phyloP scores from a whole-genome alignment of 2,797 vertebrate genomes.

The Mormyrus hasselquistii region DNA sequence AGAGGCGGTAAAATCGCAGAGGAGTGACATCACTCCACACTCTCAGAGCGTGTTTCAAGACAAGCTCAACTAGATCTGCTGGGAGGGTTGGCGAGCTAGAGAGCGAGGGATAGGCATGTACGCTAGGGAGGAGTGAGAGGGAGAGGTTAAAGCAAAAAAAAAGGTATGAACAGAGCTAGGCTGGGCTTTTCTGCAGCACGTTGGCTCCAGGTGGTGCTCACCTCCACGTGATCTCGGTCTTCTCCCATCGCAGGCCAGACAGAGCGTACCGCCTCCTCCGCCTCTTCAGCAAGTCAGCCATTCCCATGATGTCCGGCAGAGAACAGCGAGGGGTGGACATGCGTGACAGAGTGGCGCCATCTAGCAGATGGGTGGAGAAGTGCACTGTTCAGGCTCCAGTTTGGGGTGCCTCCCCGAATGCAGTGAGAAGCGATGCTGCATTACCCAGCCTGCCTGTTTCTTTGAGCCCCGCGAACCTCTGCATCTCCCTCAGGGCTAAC shows the following conservation, averaged over 20 bases:
- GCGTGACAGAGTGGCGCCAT: conserved; percentile 47
- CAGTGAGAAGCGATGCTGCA: not conserved
- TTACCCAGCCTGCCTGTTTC: conserved; percentile 74
- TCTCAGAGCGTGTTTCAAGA: conserved; percentile 61
- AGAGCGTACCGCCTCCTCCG: conserved; percentile 64
- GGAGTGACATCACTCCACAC: conserved; percentile 66
- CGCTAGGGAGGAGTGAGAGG: conserved; percentile 43
- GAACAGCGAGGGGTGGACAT: conserved; percentile 80
- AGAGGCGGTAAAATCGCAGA: conserved; percentile 51
- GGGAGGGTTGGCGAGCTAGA: conserved; percentile 29
- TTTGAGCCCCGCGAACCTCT: conserved; percentile 71
- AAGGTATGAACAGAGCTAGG: not conserved
- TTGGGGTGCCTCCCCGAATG: not conserved
- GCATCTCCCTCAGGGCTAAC: conserved; percentile 73
- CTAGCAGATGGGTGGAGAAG: conserved; percentile 36
- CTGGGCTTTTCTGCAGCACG: not conserved
- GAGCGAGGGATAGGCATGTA: conserved; percentile 62
- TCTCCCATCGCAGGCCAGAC: conserved; percentile 68
- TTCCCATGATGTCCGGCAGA: conserved; percentile 74
- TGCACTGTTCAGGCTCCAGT: not conserved
- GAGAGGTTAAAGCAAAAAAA: not conserved
- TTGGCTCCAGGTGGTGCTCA: conserved; percentile 17
- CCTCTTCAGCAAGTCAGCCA: conserved; percentile 59
- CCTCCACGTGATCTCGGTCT: conserved; percentile 61
- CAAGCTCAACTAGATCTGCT: conserved; percentile 11